These are phyloP conservation scores for Nannoperca obscura DNA, from an alignment of 2,797 vertebrate genomes.

Conservation along the genomic window DNA sequence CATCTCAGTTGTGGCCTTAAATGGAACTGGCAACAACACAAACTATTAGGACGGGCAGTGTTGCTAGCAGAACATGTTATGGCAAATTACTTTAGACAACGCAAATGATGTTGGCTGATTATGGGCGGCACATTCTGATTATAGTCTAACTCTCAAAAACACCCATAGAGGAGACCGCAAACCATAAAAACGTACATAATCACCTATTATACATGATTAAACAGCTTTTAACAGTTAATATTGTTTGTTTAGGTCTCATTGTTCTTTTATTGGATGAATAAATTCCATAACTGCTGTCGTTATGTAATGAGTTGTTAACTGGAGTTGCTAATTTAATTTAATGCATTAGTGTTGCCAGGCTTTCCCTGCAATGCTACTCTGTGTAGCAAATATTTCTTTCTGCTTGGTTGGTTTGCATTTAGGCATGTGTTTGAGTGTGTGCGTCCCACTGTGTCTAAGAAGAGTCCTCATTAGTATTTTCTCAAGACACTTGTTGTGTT, in stretches of 20 bases:
- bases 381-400: constrained; percentile 37
- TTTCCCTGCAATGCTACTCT: constrained; percentile 14
- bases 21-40: constrained; percentile 58
- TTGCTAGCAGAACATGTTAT: constrained; percentile 45
- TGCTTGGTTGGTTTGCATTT: constrained; percentile 47
- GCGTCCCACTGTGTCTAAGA: constrained; percentile 51
- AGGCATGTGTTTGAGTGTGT: constrained; percentile 20
- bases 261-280: constrained; percentile 63
- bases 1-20: constrained; percentile 33
- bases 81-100: constrained; percentile 64
- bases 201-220: constrained; percentile 36
- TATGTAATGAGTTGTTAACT: constrained; percentile 71
- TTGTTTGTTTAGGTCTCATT: constrained; percentile 47
- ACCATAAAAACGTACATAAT: constrained; percentile 41
- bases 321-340: constrained; percentile 68
- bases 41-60: constrained; percentile 55
- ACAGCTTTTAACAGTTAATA: constrained; percentile 46
- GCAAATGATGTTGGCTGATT: constrained; percentile 55
- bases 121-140: constrained; percentile 49
- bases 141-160: constrained; percentile 28
- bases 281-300: constrained; percentile 55
- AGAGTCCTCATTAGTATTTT: constrained; percentile 66
- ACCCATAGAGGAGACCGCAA: constrained; percentile 32
- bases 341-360: constrained; percentile 57
- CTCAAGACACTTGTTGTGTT: constrained; percentile 65